phyloP scores from a whole-genome alignment of 2,888 invertebrate genomes.

The Drosophila borborema region DNA sequence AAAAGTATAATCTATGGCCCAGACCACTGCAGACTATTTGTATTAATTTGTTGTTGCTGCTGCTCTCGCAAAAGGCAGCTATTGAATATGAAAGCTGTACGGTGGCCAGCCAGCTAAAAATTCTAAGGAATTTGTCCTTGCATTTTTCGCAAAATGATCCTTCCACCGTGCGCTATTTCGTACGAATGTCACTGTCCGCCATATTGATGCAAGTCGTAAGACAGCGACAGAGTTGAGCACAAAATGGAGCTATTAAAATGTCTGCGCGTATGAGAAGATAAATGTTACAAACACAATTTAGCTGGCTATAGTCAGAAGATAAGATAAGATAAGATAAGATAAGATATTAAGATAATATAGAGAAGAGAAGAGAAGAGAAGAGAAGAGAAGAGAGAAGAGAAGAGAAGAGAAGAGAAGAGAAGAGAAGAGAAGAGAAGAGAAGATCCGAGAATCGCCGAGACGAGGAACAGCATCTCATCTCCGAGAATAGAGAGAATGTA shows the following conservation, averaged over 20 bases:
- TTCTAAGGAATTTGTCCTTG: slow-evolving; percentile 44
- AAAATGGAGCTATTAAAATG: slow-evolving; percentile 1
- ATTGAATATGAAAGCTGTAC: slow-evolving; percentile 60
- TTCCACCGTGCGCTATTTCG: not conserved
- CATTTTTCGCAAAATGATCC: slow-evolving; percentile 35
- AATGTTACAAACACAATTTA: not conserved
- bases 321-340: too few species aligned
- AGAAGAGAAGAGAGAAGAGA: too few species aligned
- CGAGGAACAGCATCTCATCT: too few species aligned
- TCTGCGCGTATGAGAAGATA: not conserved
- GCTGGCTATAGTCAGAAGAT: not conserved
- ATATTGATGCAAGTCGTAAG: slow-evolving; percentile 8
- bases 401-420: too few species aligned
- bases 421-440: too few species aligned
- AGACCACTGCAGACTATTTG: slow-evolving; percentile 77
- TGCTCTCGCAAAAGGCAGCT: slow-evolving; percentile 27
- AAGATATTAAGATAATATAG: too few species aligned
- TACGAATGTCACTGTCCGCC: not conserved
- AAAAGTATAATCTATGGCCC: slow-evolving; percentile 75
- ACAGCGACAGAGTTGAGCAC: not conserved
- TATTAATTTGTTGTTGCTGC: slow-evolving; percentile 67
- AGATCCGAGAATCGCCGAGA: too few species aligned
- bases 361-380: too few species aligned
- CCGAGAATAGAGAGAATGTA: too few species aligned
- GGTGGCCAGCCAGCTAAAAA: slow-evolving; percentile 15